Evolutionary conservation across 2,888 invertebrate species (phyloP).

Genomic region (Drosophila subsilvestris): DNA sequence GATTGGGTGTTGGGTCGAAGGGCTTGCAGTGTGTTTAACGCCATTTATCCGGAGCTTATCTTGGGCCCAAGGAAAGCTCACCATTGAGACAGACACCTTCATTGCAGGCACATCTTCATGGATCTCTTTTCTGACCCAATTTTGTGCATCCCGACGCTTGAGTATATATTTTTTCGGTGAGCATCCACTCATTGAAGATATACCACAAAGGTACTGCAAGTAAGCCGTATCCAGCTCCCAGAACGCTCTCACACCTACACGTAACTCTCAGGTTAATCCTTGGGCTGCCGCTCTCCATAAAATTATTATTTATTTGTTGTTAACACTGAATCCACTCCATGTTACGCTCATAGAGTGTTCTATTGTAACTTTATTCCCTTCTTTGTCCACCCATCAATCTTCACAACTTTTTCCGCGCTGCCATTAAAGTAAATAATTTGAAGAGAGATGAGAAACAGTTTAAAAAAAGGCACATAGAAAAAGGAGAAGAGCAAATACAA

Average conservation of each 20-base stretch:
- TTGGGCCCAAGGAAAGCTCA: background rate
- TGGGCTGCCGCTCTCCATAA: too few relatives aligned
- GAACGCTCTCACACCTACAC: too few relatives aligned
- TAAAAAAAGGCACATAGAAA: background rate
- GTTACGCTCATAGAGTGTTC: background rate
- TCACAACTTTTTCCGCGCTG: constrained; percentile 36
- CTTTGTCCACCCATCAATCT: too few relatives aligned
- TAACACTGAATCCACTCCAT: too few relatives aligned
- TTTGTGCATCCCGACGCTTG: too few relatives aligned
- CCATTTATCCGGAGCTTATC: background rate
- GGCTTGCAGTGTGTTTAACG: background rate
- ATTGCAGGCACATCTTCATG: background rate
- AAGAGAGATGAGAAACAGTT: constrained; percentile 69
- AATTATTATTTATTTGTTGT: too few relatives aligned
- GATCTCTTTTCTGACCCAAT: background rate
- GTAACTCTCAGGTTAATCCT: too few relatives aligned
- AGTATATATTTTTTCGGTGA: too few relatives aligned
- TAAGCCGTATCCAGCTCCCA: too few relatives aligned
- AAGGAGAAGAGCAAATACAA: background rate
- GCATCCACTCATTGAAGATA: too few relatives aligned
- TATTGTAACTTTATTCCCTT: constrained; percentile 10
- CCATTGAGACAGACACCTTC: too few relatives aligned
- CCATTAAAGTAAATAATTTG: constrained; percentile 77
- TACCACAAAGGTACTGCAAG: too few relatives aligned
- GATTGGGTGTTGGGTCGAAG: background rate